A percentile compares a stretch with the other conserved stretches of the same genome.
Conservation (phyloP, 1,140 invertebrate species). For the Pomacea maculata region DNA sequence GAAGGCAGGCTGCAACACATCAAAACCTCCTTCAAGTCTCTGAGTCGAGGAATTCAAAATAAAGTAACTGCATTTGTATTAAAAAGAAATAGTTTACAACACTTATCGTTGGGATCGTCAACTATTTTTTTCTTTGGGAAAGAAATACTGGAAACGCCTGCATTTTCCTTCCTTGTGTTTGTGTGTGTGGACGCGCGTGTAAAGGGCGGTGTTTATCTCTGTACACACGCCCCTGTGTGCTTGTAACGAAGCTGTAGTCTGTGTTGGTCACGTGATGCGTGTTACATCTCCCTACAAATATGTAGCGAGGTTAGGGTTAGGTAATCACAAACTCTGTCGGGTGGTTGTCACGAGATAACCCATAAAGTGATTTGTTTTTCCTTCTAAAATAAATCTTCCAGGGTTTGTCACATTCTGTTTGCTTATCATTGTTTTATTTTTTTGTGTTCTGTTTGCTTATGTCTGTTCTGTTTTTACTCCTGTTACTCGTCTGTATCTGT, state of each 20-base stretch:
- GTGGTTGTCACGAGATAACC: too few relatives aligned
- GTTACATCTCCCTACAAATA: too few relatives aligned
- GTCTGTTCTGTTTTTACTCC: not conserved
- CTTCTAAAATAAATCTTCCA: too few relatives aligned
- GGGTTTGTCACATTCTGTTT: not conserved
- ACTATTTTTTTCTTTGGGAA: too few relatives aligned
- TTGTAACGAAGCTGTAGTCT: not conserved
- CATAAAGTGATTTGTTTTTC: too few relatives aligned
- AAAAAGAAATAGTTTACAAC: too few relatives aligned
- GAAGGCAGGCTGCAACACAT: conserved; percentile 55
- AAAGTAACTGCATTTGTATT: not conserved
- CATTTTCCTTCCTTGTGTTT: conserved; percentile 1
- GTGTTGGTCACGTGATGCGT: too few relatives aligned
- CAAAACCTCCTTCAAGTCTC: not conserved
- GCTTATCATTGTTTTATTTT: not conserved
- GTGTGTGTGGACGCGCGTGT: not conserved
- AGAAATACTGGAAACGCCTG: not conserved
- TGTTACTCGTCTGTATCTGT: too few relatives aligned
- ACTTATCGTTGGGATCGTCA: too few relatives aligned
- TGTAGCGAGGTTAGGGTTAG: too few relatives aligned
- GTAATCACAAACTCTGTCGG: too few relatives aligned
- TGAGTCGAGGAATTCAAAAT: not conserved
- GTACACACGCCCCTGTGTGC: not conserved
- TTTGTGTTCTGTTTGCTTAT: not conserved
- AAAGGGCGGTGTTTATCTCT: not conserved